Evolutionary conservation across 2,888 invertebrate species (phyloP), one percentile per base, ranked within the genome.

Genomic region (Protodeltote pygarga): DNA sequence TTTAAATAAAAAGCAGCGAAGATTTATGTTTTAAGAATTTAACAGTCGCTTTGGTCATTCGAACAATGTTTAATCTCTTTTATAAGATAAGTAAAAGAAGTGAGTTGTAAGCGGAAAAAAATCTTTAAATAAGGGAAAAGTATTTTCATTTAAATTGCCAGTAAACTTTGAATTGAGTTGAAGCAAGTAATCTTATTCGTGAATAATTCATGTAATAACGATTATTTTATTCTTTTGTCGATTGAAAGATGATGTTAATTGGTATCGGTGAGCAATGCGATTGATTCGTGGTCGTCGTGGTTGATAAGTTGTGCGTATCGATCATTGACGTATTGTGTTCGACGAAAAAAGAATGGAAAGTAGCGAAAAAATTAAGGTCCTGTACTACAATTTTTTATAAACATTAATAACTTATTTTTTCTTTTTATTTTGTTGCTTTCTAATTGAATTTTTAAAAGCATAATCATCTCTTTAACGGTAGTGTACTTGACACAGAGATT

Each of bases 71-170:
- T 82, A 85, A 83, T 84, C 81, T 83, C 64, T 72, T 76, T 76
- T 69, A 73, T 73, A 73, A 79, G 72, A 75, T 74, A 75, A 77
- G 66, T 70, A 67, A 69, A 73, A 69, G 69, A 65, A 71, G 68
- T 64, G 71, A 75, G 73, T 72, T 74, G 68, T 72, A 71, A 75
- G 75, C 73, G 71, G 61, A 41, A 78, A 80, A n/a, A 79, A 79
- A 78, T 73, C 63, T 63, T 48, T 54, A 50, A 65, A 63, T 69
- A 65, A 70, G 60, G 62, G 70, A 74, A 73, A 72, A 71, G 65
- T 64, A 75, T 73, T 85, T 85, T 84, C 79, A 85, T 86, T 81
- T 81, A 81, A 79, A 82, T 79, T 75, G 75, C 61, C 75, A 75
- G 71, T 72, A 75, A 81, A 83, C 75, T 83, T 83, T 71, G 77